phyloP scores from a whole-genome alignment of 1,140 invertebrate species.

The Myzus persicae region DNA sequence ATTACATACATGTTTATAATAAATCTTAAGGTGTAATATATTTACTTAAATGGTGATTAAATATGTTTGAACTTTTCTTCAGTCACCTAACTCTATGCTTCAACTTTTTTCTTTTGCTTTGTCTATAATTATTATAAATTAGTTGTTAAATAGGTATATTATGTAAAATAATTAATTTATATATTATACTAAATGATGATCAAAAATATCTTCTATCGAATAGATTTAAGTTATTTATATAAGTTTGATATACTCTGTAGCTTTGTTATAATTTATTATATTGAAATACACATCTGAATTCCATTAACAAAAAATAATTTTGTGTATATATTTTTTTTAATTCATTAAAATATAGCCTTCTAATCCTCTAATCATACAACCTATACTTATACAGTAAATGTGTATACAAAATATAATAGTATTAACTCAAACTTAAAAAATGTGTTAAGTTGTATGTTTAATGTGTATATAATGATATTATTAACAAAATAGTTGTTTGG shows the following conservation, averaged over 20 bases:
- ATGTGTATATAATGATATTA: background rate
- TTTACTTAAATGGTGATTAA: background rate
- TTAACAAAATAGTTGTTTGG: background rate
- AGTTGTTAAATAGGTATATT: too few relatives aligned
- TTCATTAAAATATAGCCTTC: background rate
- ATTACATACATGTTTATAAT: background rate
- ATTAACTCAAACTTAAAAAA: background rate
- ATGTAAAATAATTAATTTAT: background rate
- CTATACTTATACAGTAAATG: background rate
- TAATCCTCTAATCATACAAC: background rate
- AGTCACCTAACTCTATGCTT: constrained; percentile 20
- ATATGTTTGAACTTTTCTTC: background rate
- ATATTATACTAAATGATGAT: background rate
- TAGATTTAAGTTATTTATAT: constrained; percentile 9
- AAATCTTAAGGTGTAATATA: background rate
- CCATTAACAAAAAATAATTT: background rate
- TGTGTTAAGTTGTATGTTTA: background rate
- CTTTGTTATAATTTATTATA: background rate
- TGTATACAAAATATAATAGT: background rate
- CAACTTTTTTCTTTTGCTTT: constrained; percentile 33
- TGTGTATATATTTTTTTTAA: constrained; percentile 15
- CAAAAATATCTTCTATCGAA: background rate
- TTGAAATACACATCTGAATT: constrained; percentile 25
- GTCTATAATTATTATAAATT: background rate
- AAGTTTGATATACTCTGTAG: background rate